Conservation (phyloP, 2,113 vertebrate genomes). For the Sphyrna mokarran region DNA sequence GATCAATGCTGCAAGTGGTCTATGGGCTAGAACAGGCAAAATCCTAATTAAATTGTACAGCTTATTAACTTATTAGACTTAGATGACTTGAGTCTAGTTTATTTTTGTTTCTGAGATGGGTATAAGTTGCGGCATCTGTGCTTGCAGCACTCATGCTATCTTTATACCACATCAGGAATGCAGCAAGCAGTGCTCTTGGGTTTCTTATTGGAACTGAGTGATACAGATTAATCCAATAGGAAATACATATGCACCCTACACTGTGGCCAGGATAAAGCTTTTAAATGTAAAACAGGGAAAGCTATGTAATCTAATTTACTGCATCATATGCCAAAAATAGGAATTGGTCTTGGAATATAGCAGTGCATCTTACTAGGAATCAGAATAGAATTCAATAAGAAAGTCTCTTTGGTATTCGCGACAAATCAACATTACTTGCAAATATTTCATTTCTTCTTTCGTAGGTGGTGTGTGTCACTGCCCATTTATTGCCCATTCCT, state of each 20-base stretch:
- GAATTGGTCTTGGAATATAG: not conserved
- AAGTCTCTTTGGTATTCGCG: not conserved
- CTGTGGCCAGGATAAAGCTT: not conserved
- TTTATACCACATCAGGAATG: not conserved
- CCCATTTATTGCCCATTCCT: no score
- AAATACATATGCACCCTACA: not conserved
- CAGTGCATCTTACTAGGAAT: not conserved
- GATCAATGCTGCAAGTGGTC: not conserved
- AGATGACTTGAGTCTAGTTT: not conserved
- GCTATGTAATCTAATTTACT: not conserved
- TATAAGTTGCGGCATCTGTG: not conserved
- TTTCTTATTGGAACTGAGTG: not conserved
- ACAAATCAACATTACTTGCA: not conserved
- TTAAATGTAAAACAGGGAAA: not conserved
- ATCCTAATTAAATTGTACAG: not conserved
- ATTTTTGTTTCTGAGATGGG: not conserved
- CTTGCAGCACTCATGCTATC: not conserved
- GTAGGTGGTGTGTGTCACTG: no score
- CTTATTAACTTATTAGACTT: not conserved
- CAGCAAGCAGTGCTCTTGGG: no score
- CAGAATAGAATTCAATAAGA: not conserved
- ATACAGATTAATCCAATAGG: not conserved
- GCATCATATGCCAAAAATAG: not conserved
- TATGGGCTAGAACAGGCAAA: not conserved
- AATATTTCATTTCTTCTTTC: no score